Evolutionary conservation across 2,888 invertebrate genomes (phyloP), one percentile per base, ranked within the genome.

Genomic region (Galerucella pusilla): DNA sequence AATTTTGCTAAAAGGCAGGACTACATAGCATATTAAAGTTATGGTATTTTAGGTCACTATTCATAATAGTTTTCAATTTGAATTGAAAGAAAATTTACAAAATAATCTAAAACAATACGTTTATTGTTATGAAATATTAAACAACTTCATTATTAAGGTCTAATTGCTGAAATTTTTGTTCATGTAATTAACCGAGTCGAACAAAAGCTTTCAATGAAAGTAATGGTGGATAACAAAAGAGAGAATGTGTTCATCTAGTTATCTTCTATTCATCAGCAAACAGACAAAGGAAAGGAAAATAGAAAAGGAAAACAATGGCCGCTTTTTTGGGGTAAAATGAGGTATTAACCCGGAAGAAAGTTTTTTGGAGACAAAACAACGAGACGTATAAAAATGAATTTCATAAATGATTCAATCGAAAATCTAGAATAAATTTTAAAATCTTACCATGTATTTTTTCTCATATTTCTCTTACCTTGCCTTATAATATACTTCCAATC

Each of bases 161-260:
- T 69, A 69, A 69, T 69, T 61, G 28, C 45, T 49, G 25, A 1
- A 25, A 46, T 69, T 61, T 63, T 68, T 65, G 68, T 45, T 63
- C 63, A 42, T 73, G 49, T 73, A 63, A 73, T 73, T 73, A 73
- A 68, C 46, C 4, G 20, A 14, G 49, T 42, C 28, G 45, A 54
- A 68, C 73, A 73, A 73, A 73, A 73, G 68, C 42, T 45, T 46
- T 45, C 54, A 68, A 54, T 64, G 63, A 64, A 35, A 42, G 45
- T 63, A 63, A 68, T 68, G 61, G 49, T 63, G 68, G 57, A 70
- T 68, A 45, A 68, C 71, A 70, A 70, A 71, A 71, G 71, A 70
- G 73, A 67, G 63, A 75, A 72, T 75, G 71, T 66, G 65, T 68
- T 77, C 71, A 64, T 71, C 68, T 71, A 71, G 73, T 73, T 75